A percentile compares a stretch with the other conserved stretches of the same genome.
Conservation (phyloP, 2,888 invertebrate species). For the Myopa testacea region DNA sequence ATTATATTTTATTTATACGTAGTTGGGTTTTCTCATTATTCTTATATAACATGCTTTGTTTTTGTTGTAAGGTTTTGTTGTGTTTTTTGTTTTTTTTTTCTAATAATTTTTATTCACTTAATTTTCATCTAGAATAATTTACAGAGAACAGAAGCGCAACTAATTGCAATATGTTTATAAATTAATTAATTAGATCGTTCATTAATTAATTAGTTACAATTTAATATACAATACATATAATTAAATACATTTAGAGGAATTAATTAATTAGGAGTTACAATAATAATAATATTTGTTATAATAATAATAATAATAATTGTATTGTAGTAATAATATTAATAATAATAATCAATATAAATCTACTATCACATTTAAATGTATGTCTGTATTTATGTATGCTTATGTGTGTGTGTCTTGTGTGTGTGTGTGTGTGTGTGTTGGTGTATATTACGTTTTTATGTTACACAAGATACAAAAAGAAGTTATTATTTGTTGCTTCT, state of each 20-base stretch:
- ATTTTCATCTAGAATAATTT: constrained; percentile 28
- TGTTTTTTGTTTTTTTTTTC: constrained; percentile 1
- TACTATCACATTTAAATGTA: constrained; percentile 49
- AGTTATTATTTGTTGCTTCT: not conserved
- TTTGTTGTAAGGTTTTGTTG: not conserved
- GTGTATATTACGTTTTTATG: constrained; percentile 18
- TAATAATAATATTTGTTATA: constrained; percentile 38
- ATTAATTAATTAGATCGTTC: not conserved
- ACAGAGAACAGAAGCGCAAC: constrained; percentile 27
- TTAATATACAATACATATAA: constrained; percentile 19
- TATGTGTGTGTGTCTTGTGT: constrained; percentile 13
- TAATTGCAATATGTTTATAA: constrained; percentile 14
- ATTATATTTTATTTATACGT: constrained; percentile 38
- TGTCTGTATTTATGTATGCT: constrained; percentile 32
- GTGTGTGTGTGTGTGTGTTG: constrained; percentile 19
- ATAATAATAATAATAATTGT: constrained; percentile 40
- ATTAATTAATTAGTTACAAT: constrained; percentile 22
- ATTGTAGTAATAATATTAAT: constrained; percentile 36
- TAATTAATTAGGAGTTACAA: not conserved
- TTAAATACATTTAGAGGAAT: constrained; percentile 24
- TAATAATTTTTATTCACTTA: not conserved
- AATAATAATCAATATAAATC: constrained; percentile 46
- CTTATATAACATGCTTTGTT: constrained; percentile 4
- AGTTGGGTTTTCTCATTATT: constrained; percentile 24
- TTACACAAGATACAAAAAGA: constrained; percentile 17